Evolutionary conservation across 2,113 vertebrate species (phyloP).

Genomic region (Nothocercus julius): DNA sequence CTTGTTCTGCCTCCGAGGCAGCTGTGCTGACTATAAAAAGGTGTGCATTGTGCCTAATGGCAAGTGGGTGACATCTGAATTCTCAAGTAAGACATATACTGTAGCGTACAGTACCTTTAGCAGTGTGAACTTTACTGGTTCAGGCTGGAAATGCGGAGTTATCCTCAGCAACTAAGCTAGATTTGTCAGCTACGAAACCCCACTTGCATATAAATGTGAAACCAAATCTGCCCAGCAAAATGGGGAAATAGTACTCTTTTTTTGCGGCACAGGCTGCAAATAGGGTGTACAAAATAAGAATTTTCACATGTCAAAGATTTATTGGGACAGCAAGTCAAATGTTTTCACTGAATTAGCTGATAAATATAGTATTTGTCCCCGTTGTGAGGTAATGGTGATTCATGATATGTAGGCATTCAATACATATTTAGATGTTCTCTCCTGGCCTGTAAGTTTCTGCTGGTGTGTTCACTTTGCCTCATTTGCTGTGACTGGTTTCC

Average conservation of each 20-base stretch:
- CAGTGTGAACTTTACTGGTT: not conserved
- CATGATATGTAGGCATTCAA: not conserved
- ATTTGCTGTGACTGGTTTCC: not conserved
- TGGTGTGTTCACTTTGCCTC: not conserved
- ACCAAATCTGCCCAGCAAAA: not conserved
- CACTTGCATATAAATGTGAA: not conserved
- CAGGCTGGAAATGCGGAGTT: not conserved
- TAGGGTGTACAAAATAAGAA: not conserved
- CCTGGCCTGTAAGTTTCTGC: not conserved
- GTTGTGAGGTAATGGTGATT: not conserved
- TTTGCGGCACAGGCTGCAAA: not conserved
- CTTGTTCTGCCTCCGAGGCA: slow-evolving; percentile 55
- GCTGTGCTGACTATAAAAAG: not conserved
- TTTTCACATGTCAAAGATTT: not conserved
- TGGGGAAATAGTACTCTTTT: not conserved
- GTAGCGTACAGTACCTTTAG: not conserved
- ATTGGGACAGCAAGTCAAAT: not conserved
- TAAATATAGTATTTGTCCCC: not conserved
- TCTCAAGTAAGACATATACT: not conserved
- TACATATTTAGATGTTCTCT: not conserved
- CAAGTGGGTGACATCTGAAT: not conserved
- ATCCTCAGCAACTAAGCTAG: not conserved
- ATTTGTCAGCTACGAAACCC: not conserved
- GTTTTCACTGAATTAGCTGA: not conserved
- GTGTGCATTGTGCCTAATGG: slow-evolving; percentile 15